Percentiles rank a stretch among this genome's conserved stretches.
Conservation (phyloP, 2,113 vertebrate genomes). For the Sturnus vulgaris region DNA sequence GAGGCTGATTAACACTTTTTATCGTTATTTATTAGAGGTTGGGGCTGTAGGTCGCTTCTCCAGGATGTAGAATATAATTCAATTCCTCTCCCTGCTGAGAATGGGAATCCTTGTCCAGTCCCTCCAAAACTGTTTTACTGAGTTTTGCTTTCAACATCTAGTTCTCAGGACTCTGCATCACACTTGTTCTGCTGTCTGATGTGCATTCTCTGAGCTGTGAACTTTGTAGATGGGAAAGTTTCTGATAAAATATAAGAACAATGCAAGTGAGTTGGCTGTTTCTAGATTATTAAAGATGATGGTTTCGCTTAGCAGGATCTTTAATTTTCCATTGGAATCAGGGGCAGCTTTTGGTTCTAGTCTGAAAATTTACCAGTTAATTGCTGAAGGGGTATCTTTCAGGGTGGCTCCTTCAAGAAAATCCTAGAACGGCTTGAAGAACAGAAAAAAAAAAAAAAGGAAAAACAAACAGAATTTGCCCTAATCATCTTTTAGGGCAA, state of each 20-base stretch:
- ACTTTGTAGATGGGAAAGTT: not conserved
- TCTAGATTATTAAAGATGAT: not conserved
- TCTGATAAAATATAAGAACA: not conserved
- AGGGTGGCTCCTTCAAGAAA: not conserved
- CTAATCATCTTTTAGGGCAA: not conserved
- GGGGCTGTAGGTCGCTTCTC: not conserved
- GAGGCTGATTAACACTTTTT: not conserved
- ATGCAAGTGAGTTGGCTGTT: not conserved
- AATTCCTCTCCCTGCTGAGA: not conserved
- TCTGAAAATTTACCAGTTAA: not conserved
- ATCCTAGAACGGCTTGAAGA: not conserved
- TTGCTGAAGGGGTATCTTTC: not conserved
- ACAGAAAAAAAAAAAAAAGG: not conserved
- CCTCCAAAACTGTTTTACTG: not conserved
- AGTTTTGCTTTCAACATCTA: not conserved
- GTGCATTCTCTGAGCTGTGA: not conserved
- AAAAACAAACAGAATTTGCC: not conserved
- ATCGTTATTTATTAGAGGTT: not conserved
- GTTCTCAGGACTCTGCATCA: not conserved
- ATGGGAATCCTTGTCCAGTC: not conserved
- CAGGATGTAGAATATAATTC: not conserved
- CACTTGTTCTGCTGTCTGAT: not conserved
- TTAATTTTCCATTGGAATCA: not conserved
- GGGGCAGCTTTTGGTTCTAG: not conserved
- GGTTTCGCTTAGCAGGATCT: not conserved